Conservation (phyloP, 2,888 invertebrate genomes). For the Cepaea hortensis region DNA sequence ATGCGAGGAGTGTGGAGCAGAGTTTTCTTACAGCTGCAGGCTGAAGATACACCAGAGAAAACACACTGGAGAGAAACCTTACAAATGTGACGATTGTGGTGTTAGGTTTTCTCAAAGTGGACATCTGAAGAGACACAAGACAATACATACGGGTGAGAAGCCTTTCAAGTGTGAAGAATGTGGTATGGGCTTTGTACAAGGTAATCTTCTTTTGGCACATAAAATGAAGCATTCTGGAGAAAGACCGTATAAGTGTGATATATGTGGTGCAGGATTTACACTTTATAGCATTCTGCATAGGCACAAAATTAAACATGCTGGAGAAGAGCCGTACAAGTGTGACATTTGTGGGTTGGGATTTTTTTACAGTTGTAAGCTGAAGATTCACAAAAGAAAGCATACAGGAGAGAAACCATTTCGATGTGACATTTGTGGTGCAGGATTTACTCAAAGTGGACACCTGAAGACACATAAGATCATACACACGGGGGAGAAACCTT, state of each 20-base stretch:
- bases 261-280: background rate
- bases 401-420: conserved; percentile 27
- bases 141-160: conserved; percentile 5
- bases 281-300: background rate
- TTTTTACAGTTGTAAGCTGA: background rate
- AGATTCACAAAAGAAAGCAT: conserved; percentile 28
- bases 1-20: conserved; percentile 10
- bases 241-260: conserved; percentile 16
- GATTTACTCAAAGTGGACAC: conserved; percentile 19
- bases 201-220: background rate
- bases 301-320: conserved; percentile 29
- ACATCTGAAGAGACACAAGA: background rate
- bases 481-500: conserved; percentile 36
- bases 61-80: conserved; percentile 20
- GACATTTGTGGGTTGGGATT: conserved; percentile 26
- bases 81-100: conserved; percentile 30
- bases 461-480: conserved; percentile 20
- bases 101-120: background rate
- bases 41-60: conserved; percentile 11
- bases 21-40: conserved; percentile 8
- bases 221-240: conserved; percentile 18
- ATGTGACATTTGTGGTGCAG: conserved; percentile 29
- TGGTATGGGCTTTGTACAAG: background rate
- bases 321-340: conserved; percentile 33
- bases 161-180: conserved; percentile 14